Evolutionary conservation across 2,113 vertebrate genomes (phyloP), one percentile per base, ranked within the genome.

Genomic region (Chinchilla lanigera): DNA sequence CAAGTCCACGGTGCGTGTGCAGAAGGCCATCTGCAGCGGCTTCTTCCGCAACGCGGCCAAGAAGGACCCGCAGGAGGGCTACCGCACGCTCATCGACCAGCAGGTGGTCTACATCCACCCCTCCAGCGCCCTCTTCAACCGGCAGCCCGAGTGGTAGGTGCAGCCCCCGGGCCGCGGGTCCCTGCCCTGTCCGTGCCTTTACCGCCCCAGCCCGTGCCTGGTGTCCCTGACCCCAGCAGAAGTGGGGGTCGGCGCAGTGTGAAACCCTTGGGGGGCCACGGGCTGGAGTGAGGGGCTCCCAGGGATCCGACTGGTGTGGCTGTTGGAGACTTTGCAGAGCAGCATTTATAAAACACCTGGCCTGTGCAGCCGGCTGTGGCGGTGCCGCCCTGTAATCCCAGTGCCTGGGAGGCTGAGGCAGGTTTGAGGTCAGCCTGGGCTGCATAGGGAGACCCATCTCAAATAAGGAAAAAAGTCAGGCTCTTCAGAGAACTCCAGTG

Each of bases 81-180:
- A 99, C 97, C 97, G 99, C 86, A 99, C 99, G 0, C 99, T 99
- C 24, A 99, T 99, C 20, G 99, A 99, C 98, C 99, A 99, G 95
- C 99, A 99, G 41, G 99, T 99, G 13, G 99, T 99, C 13, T 99
- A 99, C 61, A 99, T 99, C 98, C 99, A 99, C 89, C 99, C 99
- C 0, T 99, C 99, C 95, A 99, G 99, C 5, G 99, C 99, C 11
- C 99, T 99, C 56, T 99, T 99, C 98, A 99, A 99, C 98, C 99
- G 99, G 1, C 99, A 99, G 95, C 99, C 99, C 0, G 99, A 99
- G 96, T 99, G 99, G 99, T 99, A 99, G 82, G 96, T 85, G 82
- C 52, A 11, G 0, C 50, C 30, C 38, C 0, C 0, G 30, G 20
- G 19, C n/a, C 9, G 13, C 73, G n/a, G 77, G 17, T 35, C 10